phyloP scores from a whole-genome alignment of 2,797 vertebrate species.

The Cynodonichthys magdalenae region DNA sequence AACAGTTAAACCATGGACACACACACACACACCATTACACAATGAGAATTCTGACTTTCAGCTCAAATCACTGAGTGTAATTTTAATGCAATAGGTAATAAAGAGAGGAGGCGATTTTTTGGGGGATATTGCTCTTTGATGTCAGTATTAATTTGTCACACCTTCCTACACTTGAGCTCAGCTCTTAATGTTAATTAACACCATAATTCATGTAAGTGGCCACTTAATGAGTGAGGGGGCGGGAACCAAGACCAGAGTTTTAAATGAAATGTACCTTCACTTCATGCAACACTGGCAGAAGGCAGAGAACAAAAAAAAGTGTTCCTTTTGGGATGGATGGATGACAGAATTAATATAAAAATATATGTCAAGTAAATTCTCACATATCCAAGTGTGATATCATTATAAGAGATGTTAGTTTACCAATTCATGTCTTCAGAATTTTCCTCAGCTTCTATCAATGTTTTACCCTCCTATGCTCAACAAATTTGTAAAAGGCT shows the following conservation, averaged over 20 bases:
- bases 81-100: slow-evolving; percentile 6
- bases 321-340: no score
- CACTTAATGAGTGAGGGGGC: slow-evolving; percentile 8
- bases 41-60: neutral
- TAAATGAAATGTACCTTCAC: neutral
- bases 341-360: no score
- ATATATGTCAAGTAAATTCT: no score
- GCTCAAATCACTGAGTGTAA: slow-evolving; percentile 7
- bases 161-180: slow-evolving; percentile 17
- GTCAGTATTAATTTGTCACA: slow-evolving; percentile 23
- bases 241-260: neutral
- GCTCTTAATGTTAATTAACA: slow-evolving; percentile 26
- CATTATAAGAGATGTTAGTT: no score
- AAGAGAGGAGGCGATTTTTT: slow-evolving; percentile 3
- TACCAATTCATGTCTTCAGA: no score
- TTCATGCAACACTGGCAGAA: neutral
- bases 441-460: no score
- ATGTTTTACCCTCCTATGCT: no score
- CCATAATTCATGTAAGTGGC: slow-evolving; percentile 8
- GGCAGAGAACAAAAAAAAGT: neutral
- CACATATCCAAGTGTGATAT: no score
- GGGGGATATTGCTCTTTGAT: neutral
- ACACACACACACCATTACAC: neutral
- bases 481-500: no score
- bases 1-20: neutral